Conservation (phyloP, 2,797 vertebrate species). For the Sebastes taczanowskii region DNA sequence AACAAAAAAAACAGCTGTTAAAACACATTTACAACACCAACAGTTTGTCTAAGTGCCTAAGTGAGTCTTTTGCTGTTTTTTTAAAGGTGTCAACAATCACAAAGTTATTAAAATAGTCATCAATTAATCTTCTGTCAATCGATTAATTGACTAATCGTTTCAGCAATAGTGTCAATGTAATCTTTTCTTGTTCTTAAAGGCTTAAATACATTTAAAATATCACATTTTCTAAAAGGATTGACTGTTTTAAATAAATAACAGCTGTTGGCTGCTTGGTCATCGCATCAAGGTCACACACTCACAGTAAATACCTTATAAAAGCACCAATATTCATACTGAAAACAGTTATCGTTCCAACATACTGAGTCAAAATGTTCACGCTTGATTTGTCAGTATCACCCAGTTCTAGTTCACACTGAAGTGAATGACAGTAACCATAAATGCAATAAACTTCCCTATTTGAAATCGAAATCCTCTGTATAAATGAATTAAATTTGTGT, state of each 20-base stretch:
- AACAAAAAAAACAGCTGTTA: too few relatives aligned
- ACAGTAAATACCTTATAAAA: neutral
- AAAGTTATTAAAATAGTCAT: neutral
- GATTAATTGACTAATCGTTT: too few relatives aligned
- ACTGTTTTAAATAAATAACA: neutral
- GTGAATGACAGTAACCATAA: too few relatives aligned
- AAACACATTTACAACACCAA: too few relatives aligned
- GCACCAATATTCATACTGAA: neutral
- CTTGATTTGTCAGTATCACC: neutral
- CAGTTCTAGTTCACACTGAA: neutral
- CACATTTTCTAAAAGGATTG: neutral
- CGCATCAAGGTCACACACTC: neutral
- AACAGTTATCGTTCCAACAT: neutral
- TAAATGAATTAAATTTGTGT: too few relatives aligned
- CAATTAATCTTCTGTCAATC: neutral
- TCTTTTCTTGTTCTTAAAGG: neutral
- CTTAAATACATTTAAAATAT: neutral
- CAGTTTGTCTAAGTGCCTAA: too few relatives aligned
- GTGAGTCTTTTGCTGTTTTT: neutral
- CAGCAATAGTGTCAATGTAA: neutral
- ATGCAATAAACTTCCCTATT: neutral
- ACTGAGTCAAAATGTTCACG: neutral
- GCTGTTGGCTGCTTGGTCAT: neutral
- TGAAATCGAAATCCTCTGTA: neutral
- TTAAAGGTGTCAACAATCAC: rapidly evolving